Evolutionary conservation across 2,797 vertebrate species (phyloP).

Genomic region (Steatocranus sp.): DNA sequence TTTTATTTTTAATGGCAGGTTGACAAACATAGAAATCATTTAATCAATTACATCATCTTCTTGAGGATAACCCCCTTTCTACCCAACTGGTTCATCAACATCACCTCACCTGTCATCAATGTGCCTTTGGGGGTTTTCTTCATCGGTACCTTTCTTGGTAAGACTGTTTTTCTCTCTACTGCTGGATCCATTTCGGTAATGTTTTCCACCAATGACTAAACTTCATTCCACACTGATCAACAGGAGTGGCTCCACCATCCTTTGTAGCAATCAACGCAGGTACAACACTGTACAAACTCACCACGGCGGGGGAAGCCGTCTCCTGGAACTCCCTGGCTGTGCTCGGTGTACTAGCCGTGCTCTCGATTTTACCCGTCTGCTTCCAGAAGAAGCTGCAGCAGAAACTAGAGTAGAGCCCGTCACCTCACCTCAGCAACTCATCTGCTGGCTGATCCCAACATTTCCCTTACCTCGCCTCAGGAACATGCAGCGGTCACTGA

Average conservation of each 20-base stretch:
- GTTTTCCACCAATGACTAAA: neutral
- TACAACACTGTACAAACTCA: slow-evolving; percentile 95
- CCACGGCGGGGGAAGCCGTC: slow-evolving; percentile 96
- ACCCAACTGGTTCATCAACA: slow-evolving; percentile 99
- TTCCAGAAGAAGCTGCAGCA: slow-evolving; percentile 95
- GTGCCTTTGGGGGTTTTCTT: slow-evolving; percentile 97
- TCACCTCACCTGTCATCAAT: slow-evolving; percentile 96
- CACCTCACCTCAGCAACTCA: slow-evolving; percentile 33
- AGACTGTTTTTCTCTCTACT: slow-evolving; percentile 33
- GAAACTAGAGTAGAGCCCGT: slow-evolving; percentile 83
- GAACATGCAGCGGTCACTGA: slow-evolving; percentile 47
- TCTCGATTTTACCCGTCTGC: slow-evolving; percentile 93
- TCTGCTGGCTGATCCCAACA: slow-evolving; percentile 34
- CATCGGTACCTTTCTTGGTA: slow-evolving; percentile 96
- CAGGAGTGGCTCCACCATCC: slow-evolving; percentile 96
- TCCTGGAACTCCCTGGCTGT: slow-evolving; percentile 96
- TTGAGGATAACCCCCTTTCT: slow-evolving; percentile 98
- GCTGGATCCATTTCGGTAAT: neutral
- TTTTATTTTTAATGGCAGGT: slow-evolving; percentile 75
- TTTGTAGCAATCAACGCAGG: slow-evolving; percentile 98
- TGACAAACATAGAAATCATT: slow-evolving; percentile 93
- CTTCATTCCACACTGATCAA: slow-evolving; percentile 2
- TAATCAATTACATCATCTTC: slow-evolving; percentile 99
- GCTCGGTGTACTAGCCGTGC: slow-evolving; percentile 87
- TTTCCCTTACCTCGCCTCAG: slow-evolving; percentile 46